Percentiles rank a stretch among this genome's conserved stretches.
phyloP scores from a whole-genome alignment of 1,140 invertebrate genomes.

The Gryon sp. region DNA sequence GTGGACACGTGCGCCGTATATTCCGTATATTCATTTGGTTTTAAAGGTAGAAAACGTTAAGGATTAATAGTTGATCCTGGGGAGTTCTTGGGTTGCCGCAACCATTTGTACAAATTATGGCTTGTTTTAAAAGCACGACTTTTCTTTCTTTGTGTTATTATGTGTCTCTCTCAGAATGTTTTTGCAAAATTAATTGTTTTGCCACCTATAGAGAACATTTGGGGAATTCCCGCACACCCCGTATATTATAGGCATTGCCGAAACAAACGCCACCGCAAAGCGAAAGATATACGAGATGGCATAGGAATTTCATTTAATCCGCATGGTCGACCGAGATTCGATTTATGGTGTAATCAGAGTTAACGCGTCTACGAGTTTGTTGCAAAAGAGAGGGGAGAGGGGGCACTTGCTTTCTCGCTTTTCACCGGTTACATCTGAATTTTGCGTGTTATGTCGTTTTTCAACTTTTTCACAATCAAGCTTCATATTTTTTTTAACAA shows the following conservation, averaged over 20 bases:
- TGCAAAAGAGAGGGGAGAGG: constrained; percentile 40
- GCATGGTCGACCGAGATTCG: constrained; percentile 75
- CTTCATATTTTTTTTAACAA: constrained; percentile 41
- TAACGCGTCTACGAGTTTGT: constrained; percentile 63
- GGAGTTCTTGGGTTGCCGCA: constrained; percentile 47
- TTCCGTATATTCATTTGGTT: constrained; percentile 43
- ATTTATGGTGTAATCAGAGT: constrained; percentile 77
- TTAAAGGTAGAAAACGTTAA: constrained; percentile 32
- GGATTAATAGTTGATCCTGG: constrained; percentile 44
- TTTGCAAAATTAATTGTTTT: constrained; percentile 63
- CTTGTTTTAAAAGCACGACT: constrained; percentile 51
- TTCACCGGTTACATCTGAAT: constrained; percentile 62
- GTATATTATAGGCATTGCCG: constrained; percentile 66
- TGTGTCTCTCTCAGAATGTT: constrained; percentile 55
- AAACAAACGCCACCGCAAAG: constrained; percentile 69
- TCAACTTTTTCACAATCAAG: constrained; percentile 58
- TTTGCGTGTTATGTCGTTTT: constrained; percentile 41
- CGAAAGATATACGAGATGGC: constrained; percentile 76
- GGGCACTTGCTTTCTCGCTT: constrained; percentile 59
- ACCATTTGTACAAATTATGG: constrained; percentile 55
- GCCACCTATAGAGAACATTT: constrained; percentile 19
- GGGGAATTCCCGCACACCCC: constrained; percentile 47
- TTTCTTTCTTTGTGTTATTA: no score
- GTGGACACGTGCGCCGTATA: constrained; percentile 25
- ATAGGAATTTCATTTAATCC: constrained; percentile 78